Conservation (phyloP, 2,797 vertebrate species). For the Spheniscus humboldti region DNA sequence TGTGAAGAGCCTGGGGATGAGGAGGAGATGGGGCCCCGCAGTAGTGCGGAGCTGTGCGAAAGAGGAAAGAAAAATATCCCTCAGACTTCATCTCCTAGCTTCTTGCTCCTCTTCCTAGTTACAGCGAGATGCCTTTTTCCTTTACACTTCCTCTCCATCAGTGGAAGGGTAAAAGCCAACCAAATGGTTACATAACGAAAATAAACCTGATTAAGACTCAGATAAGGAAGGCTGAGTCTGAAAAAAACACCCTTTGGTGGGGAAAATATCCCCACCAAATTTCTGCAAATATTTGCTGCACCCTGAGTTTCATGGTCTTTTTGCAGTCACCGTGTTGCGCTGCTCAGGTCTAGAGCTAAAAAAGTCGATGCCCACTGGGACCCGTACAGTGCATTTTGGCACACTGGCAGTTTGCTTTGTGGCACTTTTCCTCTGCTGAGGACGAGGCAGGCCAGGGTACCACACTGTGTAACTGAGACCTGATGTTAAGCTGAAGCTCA, state of each 20-base stretch:
- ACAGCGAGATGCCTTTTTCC: not conserved
- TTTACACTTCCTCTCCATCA: not conserved
- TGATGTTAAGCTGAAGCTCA: not conserved
- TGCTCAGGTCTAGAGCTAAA: not conserved
- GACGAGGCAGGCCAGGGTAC: not conserved
- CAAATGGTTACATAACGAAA: not conserved
- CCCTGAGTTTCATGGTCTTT: not conserved
- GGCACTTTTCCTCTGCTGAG: not conserved
- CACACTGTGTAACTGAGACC: not conserved
- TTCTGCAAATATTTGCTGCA: not conserved
- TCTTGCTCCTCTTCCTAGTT: not conserved
- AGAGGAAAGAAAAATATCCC: not conserved
- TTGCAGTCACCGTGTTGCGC: not conserved
- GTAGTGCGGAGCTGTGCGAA: not conserved
- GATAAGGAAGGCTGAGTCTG: not conserved
- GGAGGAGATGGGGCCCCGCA: not conserved
- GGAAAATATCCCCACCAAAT: not conserved
- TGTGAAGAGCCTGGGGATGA: not conserved
- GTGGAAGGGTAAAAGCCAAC: not conserved
- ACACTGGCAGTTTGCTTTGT: not conserved
- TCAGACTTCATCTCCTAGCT: not conserved
- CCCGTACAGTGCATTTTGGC: not conserved
- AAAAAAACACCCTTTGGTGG: not conserved
- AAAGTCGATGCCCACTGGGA: not conserved
- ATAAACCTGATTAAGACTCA: not conserved